These are phyloP conservation scores for Chymomyza amoena DNA, from an alignment of 2,888 invertebrate genomes.

Conservation along the genomic window DNA sequence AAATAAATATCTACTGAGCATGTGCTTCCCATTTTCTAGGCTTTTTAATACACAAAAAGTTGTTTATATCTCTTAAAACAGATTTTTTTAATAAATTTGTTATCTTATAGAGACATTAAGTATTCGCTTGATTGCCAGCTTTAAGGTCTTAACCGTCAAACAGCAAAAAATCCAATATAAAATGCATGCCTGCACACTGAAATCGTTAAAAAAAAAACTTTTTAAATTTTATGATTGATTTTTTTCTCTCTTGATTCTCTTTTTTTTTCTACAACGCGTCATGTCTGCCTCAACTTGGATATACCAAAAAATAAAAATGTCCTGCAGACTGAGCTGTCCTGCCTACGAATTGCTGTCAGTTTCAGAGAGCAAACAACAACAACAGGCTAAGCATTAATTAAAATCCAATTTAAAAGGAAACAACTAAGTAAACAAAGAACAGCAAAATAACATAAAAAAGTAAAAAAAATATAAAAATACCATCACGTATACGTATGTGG, in stretches of 20 bases:
- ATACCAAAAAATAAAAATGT: not conserved
- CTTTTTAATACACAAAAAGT: too few species aligned
- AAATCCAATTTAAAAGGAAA: constrained; percentile 40
- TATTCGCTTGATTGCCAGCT: not conserved
- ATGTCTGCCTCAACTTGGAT: not conserved
- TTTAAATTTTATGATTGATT: not conserved
- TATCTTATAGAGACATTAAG: not conserved
- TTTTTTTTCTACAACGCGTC: not conserved
- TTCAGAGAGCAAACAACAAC: constrained; percentile 7
- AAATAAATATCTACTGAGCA: too few species aligned
- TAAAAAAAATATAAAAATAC: too few species aligned
- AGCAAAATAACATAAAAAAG: not conserved
- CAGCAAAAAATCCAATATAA: not conserved
- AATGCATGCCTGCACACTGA: constrained; percentile 3
- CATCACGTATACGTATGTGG: not conserved
- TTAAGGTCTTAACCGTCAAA: not conserved
- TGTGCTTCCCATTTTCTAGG: too few species aligned
- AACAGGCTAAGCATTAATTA: constrained; percentile 7
- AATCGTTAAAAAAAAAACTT: not conserved
- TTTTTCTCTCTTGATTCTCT: not conserved
- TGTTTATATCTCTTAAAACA: too few species aligned
- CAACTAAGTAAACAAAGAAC: constrained; percentile 30
- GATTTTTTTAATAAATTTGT: too few species aligned
- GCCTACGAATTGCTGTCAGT: not conserved
- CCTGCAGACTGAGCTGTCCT: not conserved